These are phyloP conservation scores for Tipula confusa DNA, from an alignment of 2,888 invertebrate genomes.

Conservation along the genomic window DNA sequence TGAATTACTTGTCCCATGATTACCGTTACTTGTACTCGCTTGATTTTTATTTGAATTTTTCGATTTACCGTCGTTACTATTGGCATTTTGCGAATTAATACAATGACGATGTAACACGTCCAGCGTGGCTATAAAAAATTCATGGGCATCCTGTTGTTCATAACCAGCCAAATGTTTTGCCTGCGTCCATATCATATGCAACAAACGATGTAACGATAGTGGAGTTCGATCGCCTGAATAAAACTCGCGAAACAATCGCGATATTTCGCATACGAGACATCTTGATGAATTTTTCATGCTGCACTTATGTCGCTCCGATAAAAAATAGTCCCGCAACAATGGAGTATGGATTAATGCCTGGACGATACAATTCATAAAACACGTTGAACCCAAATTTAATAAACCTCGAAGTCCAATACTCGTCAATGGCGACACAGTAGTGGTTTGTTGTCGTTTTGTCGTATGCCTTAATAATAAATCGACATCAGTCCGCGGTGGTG, in stretches of 20 bases:
- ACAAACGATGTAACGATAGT: conserved; percentile 78
- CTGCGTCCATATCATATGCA: conserved; percentile 96
- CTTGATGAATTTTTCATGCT: conserved; percentile 60
- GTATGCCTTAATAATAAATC: conserved; percentile 69
- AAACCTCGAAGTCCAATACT: conserved; percentile 88
- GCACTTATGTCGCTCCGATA: conserved; percentile 89
- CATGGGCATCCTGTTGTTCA: conserved; percentile 98
- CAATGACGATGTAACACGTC: conserved; percentile 87
- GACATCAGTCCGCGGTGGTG: conserved; percentile 71
- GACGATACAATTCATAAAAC: conserved; percentile 98
- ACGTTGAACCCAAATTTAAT: conserved; percentile 94
- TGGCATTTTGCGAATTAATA: conserved; percentile 50
- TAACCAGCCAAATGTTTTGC: conserved; percentile 90
- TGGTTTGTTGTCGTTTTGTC: conserved; percentile 60
- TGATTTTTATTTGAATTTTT: conserved; percentile 36
- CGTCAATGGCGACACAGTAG: conserved; percentile 70
- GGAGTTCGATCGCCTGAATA: conserved; percentile 88
- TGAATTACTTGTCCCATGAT: not conserved
- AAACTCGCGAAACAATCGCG: conserved; percentile 94
- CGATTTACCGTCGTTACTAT: conserved; percentile 36
- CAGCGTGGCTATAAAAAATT: conserved; percentile 94
- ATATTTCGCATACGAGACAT: conserved; percentile 93
- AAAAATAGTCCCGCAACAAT: conserved; percentile 87
- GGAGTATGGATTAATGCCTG: conserved; percentile 95
- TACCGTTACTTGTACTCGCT: conserved; percentile 25